Evolutionary conservation across 2,113 vertebrate species (phyloP), one percentile per base, ranked within the genome.

Genomic region (Eonycteris spelaea): DNA sequence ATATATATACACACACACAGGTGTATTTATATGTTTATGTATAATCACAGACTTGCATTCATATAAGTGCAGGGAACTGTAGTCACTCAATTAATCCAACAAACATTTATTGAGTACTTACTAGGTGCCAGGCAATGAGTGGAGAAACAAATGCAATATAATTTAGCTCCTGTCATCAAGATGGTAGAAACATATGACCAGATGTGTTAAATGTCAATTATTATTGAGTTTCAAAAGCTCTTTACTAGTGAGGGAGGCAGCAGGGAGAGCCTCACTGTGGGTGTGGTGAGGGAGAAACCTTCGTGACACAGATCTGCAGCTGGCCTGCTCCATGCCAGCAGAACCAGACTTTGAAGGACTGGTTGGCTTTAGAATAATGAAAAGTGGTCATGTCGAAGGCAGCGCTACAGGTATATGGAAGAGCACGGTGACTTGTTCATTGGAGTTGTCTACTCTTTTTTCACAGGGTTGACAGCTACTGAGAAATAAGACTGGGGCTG

Each of bases 101-200:
- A 75, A 53, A 83, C 19, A 70, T 55, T 68, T 70, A 73, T 38
- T n/a, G 73, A 92, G 68, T 68, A 65, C 71, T 86, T 93, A 48
- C 30, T 84, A 75, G 53, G n/a, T 45, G 35, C 55, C 35, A 61
- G 38, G 78, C 4, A 40, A 38, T 1, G 7, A 6, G 14, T 55
- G 55, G 61, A 94, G 55, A 90, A 13, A 70, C 2, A 6, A 38
- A 5, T 24, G 35, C 40, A 57, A 5, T 16, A 28, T 33, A 57
- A 8, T 51, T 84, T 19, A 55, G 80, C 24, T 51, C 28, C 18
- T 15, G 8, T n/a, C 22, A 71, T n/a, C 40, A 18, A n/a, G 13
- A 14, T 24, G 24, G 65, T 65, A 35, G 89, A 59, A 80, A 38
- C 7, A 13, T 28, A 21, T 33, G 67, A 59, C 33, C 63, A 59